A percentile compares a stretch with the other conserved stretches of the same genome.
These are phyloP conservation scores for Gadus chalcogrammus DNA, from an alignment of 2,113 vertebrate species.

Conservation along the genomic window DNA sequence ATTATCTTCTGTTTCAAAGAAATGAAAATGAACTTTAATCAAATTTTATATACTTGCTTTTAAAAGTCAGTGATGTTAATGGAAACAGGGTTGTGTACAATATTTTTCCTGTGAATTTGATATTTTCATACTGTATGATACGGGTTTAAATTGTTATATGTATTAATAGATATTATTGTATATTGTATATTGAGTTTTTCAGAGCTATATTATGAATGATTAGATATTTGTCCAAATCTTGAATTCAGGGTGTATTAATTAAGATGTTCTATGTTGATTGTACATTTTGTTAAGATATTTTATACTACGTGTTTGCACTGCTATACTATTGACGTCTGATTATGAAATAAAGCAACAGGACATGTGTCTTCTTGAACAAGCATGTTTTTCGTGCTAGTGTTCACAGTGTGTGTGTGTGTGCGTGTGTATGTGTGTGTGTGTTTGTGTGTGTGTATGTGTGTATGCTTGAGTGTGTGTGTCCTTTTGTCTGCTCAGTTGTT, in stretches of 20 bases:
- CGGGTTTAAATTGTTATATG: constrained; percentile 66
- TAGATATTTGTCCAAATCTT: constrained; percentile 82
- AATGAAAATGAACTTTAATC: constrained; percentile 33
- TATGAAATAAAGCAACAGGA: constrained; percentile 56
- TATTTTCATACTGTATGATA: constrained; percentile 74
- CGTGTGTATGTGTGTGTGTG: not conserved
- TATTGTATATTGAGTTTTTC: constrained; percentile 54
- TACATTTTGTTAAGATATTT: constrained; percentile 84
- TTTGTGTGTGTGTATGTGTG: too few relatives aligned
- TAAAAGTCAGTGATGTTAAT: constrained; percentile 36
- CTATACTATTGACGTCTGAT: constrained; percentile 67
- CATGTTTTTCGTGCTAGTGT: constrained; percentile 13
- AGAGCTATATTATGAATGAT: constrained; percentile 59
- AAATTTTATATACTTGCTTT: constrained; percentile 66
- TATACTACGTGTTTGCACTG: constrained; percentile 95
- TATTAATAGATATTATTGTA: constrained; percentile 59
- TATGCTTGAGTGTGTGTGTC: too few relatives aligned
- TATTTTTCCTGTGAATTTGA: constrained; percentile 67
- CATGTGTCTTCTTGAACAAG: constrained; percentile 25
- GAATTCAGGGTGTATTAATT: constrained; percentile 82
- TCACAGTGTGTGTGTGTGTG: not conserved
- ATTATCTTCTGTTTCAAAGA: constrained; percentile 49
- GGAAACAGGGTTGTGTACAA: constrained; percentile 51
- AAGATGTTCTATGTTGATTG: constrained; percentile 88
- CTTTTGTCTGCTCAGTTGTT: not conserved